Conservation (phyloP, 2,888 invertebrate species). For the Acronicta psi region DNA sequence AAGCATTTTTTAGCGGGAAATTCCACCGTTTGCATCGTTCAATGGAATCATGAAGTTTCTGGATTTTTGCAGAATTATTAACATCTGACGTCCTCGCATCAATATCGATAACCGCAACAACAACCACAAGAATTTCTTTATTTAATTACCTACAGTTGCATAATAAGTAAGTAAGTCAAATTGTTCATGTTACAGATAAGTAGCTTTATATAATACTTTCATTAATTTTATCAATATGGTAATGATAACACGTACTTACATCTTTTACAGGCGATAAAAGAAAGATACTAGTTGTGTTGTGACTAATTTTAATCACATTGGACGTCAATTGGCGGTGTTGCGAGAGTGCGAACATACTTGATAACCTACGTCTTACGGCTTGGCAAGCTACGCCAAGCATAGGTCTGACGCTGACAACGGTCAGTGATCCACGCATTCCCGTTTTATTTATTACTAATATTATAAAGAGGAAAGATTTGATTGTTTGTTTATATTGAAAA, state of each 20-base stretch:
- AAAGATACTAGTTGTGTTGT: background rate
- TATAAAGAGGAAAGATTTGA: too few species aligned
- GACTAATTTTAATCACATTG: slow-evolving; percentile 30
- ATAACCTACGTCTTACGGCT: slow-evolving; percentile 48
- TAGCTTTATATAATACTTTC: slow-evolving; percentile 4
- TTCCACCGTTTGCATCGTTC: background rate
- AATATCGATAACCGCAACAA: slow-evolving; percentile 24
- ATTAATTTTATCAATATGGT: slow-evolving; percentile 25
- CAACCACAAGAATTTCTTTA: slow-evolving; percentile 30
- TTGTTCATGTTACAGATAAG: slow-evolving; percentile 16
- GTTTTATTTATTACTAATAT: slow-evolving; percentile 18
- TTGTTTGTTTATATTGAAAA: too few species aligned
- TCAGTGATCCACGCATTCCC: slow-evolving; percentile 43
- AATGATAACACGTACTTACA: slow-evolving; percentile 22
- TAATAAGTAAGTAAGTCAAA: background rate
- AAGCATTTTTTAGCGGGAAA: too few species aligned
- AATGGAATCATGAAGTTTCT: slow-evolving; percentile 3
- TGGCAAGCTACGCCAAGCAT: slow-evolving; percentile 39
- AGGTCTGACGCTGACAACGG: slow-evolving; percentile 34
- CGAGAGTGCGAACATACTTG: slow-evolving; percentile 46
- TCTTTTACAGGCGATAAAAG: slow-evolving; percentile 19
- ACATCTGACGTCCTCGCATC: slow-evolving; percentile 13
- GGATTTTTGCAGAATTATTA: slow-evolving; percentile 3
- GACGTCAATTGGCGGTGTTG: slow-evolving; percentile 24
- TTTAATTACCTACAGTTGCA: too few species aligned